Conservation (phyloP, 2,888 invertebrate genomes). For the Nephrotoma guestfalica region DNA sequence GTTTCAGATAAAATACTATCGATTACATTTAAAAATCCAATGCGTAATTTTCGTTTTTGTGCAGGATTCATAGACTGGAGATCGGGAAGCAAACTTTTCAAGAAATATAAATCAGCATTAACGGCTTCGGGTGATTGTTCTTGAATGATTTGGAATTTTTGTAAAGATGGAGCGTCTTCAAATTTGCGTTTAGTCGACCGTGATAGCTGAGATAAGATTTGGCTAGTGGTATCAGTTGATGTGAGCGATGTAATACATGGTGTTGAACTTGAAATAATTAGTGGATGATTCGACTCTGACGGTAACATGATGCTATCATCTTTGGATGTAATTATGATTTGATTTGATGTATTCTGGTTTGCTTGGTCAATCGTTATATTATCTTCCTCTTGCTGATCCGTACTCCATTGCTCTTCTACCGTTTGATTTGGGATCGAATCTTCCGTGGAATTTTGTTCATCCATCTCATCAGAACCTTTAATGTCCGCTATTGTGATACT, state of each 20-base stretch:
- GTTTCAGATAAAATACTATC: constrained; percentile 18
- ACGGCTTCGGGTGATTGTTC: not conserved
- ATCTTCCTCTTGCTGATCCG: not conserved
- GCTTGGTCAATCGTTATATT: not conserved
- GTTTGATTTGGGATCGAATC: not conserved
- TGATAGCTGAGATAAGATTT: not conserved
- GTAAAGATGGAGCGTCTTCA: not conserved
- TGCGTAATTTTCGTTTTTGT: constrained; percentile 38
- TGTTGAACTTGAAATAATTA: not conserved
- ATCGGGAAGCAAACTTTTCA: constrained; percentile 38
- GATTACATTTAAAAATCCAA: constrained; percentile 35
- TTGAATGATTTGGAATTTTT: not conserved
- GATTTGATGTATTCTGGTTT: not conserved
- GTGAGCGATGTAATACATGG: not conserved
- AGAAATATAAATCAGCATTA: constrained; percentile 27
- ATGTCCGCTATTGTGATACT: not conserved
- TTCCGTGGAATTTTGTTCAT: not conserved
- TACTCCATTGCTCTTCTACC: not conserved
- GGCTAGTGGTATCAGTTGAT: not conserved
- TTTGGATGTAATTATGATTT: not conserved
- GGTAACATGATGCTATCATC: not conserved
- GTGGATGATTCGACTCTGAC: not conserved
- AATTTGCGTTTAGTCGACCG: not conserved
- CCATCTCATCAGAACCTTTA: not conserved
- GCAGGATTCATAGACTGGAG: constrained; percentile 34